phyloP scores from a whole-genome alignment of 2,888 invertebrate genomes.

The Acanthoscelides obtectus region DNA sequence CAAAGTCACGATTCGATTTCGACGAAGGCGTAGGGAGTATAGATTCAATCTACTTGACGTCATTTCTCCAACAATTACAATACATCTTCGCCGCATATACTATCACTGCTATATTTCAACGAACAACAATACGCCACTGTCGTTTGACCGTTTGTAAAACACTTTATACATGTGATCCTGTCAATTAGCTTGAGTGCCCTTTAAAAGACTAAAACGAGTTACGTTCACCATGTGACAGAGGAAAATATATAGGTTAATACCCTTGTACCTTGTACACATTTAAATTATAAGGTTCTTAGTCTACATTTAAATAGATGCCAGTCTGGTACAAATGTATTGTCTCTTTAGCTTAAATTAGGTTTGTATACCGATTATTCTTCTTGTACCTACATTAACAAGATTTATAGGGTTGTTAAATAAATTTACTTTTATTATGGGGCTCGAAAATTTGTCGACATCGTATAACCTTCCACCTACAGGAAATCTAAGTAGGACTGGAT shows the following conservation, averaged over 20 bases:
- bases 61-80: too few relatives aligned
- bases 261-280: background rate
- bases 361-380: background rate
- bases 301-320: background rate
- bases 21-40: too few relatives aligned
- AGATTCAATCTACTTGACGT: too few relatives aligned
- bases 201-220: background rate
- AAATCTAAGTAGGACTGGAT: background rate
- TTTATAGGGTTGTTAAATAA: background rate
- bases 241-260: background rate
- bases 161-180: background rate
- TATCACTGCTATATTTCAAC: background rate
- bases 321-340: background rate
- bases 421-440: background rate
- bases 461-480: background rate
- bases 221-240: background rate
- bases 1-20: too few relatives aligned
- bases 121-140: background rate
- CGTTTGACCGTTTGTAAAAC: background rate
- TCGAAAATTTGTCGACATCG: background rate
- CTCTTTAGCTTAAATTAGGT: background rate
- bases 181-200: background rate
- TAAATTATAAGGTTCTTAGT: background rate
- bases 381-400: background rate
- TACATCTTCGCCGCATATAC: background rate